phyloP scores from a whole-genome alignment of 2,888 invertebrate genomes.

The Eueremaeus valkanovi region DNA sequence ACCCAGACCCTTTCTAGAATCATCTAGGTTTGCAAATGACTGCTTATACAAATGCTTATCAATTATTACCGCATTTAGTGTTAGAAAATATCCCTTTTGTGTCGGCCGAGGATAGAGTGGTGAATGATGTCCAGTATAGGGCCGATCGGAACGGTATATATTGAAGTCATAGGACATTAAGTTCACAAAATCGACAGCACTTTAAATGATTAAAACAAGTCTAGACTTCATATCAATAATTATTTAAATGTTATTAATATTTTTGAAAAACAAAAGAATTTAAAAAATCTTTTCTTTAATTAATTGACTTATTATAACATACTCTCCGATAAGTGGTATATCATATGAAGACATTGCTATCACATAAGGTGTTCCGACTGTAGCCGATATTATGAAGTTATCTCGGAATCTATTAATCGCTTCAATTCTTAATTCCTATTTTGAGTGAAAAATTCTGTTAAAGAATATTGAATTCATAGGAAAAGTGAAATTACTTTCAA shows the following conservation, averaged over 20 bases:
- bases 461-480: neutral
- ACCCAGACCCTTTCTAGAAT: no score
- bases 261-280: no score
- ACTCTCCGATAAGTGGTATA: conserved; percentile 69
- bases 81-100: conserved; percentile 64
- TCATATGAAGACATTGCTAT: conserved; percentile 74
- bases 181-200: conserved; percentile 74
- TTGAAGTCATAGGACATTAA: conserved; percentile 92
- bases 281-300: no score
- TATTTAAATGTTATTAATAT: no score
- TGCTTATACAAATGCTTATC: no score
- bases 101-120: conserved; percentile 64
- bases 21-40: no score
- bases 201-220: conserved; percentile 50
- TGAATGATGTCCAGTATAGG: conserved; percentile 78
- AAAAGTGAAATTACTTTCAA: conserved; percentile 41
- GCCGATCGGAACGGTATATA: conserved; percentile 67
- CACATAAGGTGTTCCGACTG: conserved; percentile 71
- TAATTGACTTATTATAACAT: conserved; percentile 48
- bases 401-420: conserved; percentile 1
- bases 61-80: conserved; percentile 66
- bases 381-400: conserved; percentile 62
- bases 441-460: neutral
- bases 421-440: conserved; percentile 63
- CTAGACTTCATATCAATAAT: neutral